Evolutionary conservation across 2,113 vertebrate genomes (phyloP), one percentile per base, ranked within the genome.

Genomic region (Actenoides hombroni): DNA sequence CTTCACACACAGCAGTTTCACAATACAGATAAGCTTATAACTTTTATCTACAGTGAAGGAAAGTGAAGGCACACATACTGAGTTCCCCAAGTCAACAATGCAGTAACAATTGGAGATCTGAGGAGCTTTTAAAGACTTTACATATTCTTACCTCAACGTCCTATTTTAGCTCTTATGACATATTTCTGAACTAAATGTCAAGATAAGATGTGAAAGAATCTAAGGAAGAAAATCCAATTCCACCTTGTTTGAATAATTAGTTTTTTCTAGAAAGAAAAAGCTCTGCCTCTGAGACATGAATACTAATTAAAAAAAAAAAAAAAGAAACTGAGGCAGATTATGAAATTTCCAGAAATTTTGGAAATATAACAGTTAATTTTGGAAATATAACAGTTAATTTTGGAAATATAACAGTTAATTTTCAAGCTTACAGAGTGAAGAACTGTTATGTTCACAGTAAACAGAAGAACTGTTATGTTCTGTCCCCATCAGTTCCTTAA

Each of bases 111-210:
- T 86, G 76, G 42, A 90, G 24, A 90, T 56, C 33, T 61, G 51
- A 88, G 65, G 37, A 79, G 10, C 70, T 96, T 49, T 91, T 60
- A 88, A 83, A 90, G 31, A 59, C 23, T 81, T 92, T 80, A 51
- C 12, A 10, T 74, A 75, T 86, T 91, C 48, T 94, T 77, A 89
- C 83, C 54, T 93, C 73, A 53, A 13, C 46, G 73, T 71, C 53
- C 80, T 91, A 13, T 86, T 92, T 91, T 83, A 23, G 5, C 37
- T 90, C 40, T 83, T 95, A 51, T 40, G 69, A 78, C 69, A 65
- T 48, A 78, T 74, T 94, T 88, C 42, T 82, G 60, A 83, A 89
- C 26, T 92, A 76, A 83, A 83, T 65, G 53, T 81, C 86, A 96
- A 91, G 90, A 90, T 85, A 86, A 83, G 56, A 48, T 39, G 33